Base-by-base conservation (phyloP, 2,113 vertebrate genomes). In the Bufo gargarizans region DNA sequence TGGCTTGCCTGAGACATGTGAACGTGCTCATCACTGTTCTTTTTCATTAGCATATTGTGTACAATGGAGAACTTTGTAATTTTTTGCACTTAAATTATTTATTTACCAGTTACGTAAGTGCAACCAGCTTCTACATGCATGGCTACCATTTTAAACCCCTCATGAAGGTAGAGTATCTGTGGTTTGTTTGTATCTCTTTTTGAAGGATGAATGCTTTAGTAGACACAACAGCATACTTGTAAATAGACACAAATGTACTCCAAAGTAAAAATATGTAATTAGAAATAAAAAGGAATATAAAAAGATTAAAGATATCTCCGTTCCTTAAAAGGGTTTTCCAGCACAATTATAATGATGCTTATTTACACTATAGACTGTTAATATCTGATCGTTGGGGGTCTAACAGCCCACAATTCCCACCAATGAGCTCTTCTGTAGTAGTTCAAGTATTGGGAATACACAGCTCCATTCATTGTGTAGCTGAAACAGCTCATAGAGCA, bases 11-110 rank as follows among this genome's bases (percentile, higher is more conserved):
- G 72, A 77, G 83, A 85, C 56, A 86, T 50, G 74, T 77, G 85
- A 77, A 86, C 65, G 45, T 53, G 74, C 59, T 78, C 72, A 63
- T 65, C 43, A 78, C 55, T 77, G 85, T 86, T 63, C 85, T 65
- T 86, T 86, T 45, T 67, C 74, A 86, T 84, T 84, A 84, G 16
- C 59, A 33, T 84, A 84, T 65, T 83, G 11, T 83, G 61, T 53
- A 83, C 47, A 67, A 33, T 19, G 6, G 81, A 83, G 59, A 61
- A 61, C 67, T 84, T 56, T 84, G 83, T 56, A n/a, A 84, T 84
- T 84, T 83, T 74, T 84, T 33, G 13, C 50, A 69, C 63, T 45
- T 43, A 22, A 45, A 84, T 71, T 56, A 84, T 84, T 84, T 74
- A 74, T 84, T 22, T 84, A 56, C 83, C 67, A 56, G 83, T 56